A percentile compares a stretch with the other conserved stretches of the same genome.
Conservation (phyloP, 1,140 invertebrate genomes). For the Penaeus indicus region DNA sequence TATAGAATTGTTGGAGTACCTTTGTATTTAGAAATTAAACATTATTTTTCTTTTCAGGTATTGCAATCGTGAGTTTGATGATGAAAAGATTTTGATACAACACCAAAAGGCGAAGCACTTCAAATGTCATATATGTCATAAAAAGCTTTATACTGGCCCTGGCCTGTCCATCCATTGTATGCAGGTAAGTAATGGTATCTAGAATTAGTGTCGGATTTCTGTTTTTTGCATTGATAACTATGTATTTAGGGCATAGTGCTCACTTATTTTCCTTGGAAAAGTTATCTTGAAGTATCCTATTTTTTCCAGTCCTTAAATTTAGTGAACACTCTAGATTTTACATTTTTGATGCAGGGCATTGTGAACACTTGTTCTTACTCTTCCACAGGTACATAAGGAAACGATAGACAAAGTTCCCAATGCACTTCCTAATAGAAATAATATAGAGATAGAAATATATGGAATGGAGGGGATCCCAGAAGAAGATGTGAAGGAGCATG, state of each 20-base stretch:
- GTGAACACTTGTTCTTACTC: background rate
- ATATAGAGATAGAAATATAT: conserved; percentile 99
- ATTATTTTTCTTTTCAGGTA: conserved; percentile 79
- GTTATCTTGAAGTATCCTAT: too few species aligned
- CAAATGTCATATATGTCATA: conserved; percentile 99
- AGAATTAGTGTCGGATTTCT: background rate
- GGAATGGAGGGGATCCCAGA: conserved; percentile 99
- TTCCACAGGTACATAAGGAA: conserved; percentile 95
- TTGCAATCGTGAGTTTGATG: conserved; percentile 99
- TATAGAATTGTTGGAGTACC: too few species aligned
- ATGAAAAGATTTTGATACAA: conserved; percentile 99
- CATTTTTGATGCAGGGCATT: background rate
- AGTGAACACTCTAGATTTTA: background rate
- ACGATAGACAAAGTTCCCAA: conserved; percentile 99
- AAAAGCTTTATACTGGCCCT: conserved; percentile 98
- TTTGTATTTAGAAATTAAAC: background rate
- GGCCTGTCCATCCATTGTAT: conserved; percentile 99
- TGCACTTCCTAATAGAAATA: conserved; percentile 95
- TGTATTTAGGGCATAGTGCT: too few species aligned
- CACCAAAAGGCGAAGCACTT: conserved; percentile 99
- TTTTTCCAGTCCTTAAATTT: too few species aligned
- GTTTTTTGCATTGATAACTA: background rate
- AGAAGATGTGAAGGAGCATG: conserved; percentile 94
- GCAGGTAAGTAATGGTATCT: conserved; percentile 81
- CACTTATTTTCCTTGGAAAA: too few species aligned